Evolutionary conservation across 2,888 invertebrate species (phyloP).

Genomic region (Clitarchus hookeri): DNA sequence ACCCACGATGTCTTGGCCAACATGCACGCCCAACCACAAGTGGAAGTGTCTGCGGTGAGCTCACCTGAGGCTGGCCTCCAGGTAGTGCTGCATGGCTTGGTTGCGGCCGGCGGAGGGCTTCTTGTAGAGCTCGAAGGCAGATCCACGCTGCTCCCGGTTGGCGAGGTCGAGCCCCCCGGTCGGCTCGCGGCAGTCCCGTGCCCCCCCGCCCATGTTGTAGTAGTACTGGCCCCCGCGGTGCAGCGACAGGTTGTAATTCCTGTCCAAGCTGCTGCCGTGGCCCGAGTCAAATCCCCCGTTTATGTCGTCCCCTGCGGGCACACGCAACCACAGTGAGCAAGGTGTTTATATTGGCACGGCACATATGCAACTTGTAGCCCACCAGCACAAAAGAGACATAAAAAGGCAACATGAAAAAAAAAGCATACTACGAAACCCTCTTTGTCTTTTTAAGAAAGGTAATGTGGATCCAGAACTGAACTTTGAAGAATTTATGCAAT

Average conservation of each 20-base stretch:
- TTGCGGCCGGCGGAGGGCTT: conserved; percentile 68
- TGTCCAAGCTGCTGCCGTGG: conserved; percentile 58
- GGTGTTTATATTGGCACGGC: neutral
- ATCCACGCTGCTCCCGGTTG: conserved; percentile 88
- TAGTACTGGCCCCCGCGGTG: conserved; percentile 56
- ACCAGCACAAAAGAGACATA: too few species aligned
- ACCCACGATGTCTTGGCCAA: too few species aligned
- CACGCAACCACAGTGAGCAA: neutral
- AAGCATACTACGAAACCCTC: too few species aligned
- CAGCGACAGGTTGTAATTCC: conserved; percentile 51
- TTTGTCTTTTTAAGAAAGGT: too few species aligned
- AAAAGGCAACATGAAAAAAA: too few species aligned
- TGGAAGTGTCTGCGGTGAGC: neutral
- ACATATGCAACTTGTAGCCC: neutral
- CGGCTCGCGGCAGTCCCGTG: conserved; percentile 53
- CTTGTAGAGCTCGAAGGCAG: conserved; percentile 92
- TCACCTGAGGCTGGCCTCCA: conserved; percentile 50
- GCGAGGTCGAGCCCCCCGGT: conserved; percentile 69
- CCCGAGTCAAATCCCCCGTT: conserved; percentile 54
- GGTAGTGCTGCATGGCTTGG: conserved; percentile 47
- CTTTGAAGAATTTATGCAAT: too few species aligned
- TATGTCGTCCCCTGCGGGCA: conserved; percentile 30
- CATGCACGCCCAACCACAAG: too few species aligned
- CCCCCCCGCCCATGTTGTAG: conserved; percentile 55
- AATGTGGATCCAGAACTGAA: too few species aligned